These are phyloP conservation scores for Eulemur coronatus DNA, from an alignment of 2,797 vertebrate species.

Conservation along the genomic window DNA sequence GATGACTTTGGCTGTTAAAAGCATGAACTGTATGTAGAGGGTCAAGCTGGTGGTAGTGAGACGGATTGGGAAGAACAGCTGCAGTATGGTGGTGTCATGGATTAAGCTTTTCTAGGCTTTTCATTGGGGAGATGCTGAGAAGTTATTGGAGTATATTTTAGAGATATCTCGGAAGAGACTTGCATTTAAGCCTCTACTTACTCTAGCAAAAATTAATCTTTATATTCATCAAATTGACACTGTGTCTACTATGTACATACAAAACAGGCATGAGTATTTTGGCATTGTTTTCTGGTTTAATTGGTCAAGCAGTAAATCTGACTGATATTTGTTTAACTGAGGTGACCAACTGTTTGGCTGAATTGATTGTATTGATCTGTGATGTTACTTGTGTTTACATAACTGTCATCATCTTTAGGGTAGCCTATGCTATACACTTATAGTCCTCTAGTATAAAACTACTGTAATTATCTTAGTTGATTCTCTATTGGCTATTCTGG, in stretches of 20 bases:
- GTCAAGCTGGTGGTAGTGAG: neutral
- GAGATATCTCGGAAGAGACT: neutral
- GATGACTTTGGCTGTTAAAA: neutral
- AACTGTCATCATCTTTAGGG: neutral
- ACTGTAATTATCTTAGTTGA: neutral
- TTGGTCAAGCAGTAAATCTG: neutral
- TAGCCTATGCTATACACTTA: neutral
- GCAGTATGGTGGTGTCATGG: rapidly evolving
- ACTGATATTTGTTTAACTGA: slow-evolving; percentile 30
- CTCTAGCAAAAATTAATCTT: neutral
- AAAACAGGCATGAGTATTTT: neutral
- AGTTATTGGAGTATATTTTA: neutral
- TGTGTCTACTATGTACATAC: neutral
- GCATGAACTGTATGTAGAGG: rapidly evolving
- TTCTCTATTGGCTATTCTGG: neutral
- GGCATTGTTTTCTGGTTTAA: neutral
- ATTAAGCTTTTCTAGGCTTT: neutral
- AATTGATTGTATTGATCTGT: slow-evolving; percentile 24
- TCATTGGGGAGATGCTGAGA: neutral
- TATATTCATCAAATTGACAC: neutral
- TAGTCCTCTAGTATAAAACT: neutral
- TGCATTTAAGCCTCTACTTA: neutral
- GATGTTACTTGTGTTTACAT: neutral
- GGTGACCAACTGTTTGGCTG: neutral
- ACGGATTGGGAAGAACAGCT: neutral